Evolutionary conservation across 2,797 vertebrate genomes (phyloP).

Genomic region (Catharus ustulatus): DNA sequence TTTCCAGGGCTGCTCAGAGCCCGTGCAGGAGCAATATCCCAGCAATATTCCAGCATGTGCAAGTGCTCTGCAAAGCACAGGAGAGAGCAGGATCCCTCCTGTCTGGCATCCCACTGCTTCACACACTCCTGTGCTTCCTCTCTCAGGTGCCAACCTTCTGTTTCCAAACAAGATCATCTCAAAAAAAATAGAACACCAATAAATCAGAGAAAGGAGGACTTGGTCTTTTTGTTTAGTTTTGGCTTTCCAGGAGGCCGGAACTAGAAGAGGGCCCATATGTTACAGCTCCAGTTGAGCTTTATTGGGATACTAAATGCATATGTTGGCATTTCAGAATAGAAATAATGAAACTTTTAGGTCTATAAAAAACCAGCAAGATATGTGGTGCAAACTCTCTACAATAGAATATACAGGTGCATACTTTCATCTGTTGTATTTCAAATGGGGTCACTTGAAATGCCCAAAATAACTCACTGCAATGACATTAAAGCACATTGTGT

Average conservation of each 20-base stretch:
- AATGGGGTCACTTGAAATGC: not conserved
- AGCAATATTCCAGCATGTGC: not conserved
- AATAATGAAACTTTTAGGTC: not conserved
- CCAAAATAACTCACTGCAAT: slow-evolving; percentile 21
- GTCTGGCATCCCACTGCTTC: slow-evolving; percentile 25
- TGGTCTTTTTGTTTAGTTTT: not conserved
- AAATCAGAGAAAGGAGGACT: not conserved
- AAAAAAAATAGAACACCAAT: not conserved
- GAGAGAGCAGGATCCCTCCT: slow-evolving; percentile 2
- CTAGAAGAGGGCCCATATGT: slow-evolving; percentile 10
- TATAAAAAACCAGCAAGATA: not conserved
- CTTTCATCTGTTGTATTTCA: not conserved
- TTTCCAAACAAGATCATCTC: not conserved
- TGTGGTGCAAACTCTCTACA: not conserved
- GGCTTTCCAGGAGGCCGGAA: slow-evolving; percentile 29
- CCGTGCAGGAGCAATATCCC: accelerated
- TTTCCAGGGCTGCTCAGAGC: not conserved
- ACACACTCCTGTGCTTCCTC: not conserved
- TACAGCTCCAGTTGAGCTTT: not conserved
- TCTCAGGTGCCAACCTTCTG: slow-evolving; percentile 56
- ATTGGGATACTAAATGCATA: not conserved
- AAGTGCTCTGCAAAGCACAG: not conserved
- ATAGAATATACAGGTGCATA: not conserved
- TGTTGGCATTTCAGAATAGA: not conserved
- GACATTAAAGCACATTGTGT: slow-evolving; percentile 31